Conservation (phyloP, 2,888 invertebrate species). For the Brenthis hecate region DNA sequence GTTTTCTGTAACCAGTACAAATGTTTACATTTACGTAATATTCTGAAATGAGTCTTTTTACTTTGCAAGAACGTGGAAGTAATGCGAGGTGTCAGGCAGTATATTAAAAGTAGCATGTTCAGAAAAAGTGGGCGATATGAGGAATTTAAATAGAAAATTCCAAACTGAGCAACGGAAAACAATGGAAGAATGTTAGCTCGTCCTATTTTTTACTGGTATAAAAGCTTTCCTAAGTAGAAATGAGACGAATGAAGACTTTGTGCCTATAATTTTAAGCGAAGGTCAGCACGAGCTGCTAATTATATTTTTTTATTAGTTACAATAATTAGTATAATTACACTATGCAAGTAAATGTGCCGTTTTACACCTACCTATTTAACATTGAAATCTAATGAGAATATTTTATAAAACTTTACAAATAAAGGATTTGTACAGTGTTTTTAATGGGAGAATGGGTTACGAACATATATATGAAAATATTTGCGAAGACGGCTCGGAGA, state of each 20-base stretch:
- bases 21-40: conserved; percentile 1
- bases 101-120: conserved; percentile 41
- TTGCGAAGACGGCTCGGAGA: too few species aligned
- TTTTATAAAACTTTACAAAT: too few species aligned
- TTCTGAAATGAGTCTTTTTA: not conserved
- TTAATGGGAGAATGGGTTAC: too few species aligned
- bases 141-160: conserved; percentile 57
- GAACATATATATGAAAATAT: too few species aligned
- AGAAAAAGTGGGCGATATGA: conserved; percentile 46
- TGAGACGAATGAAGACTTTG: conserved; percentile 29
- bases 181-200: conserved; percentile 31
- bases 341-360: conserved; percentile 3
- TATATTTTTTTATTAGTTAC: conserved; percentile 6
- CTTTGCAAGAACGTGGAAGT: not conserved
- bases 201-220: conserved; percentile 31
- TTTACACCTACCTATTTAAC: not conserved
- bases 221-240: conserved; percentile 34
- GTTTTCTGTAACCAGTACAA: not conserved
- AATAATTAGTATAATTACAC: conserved; percentile 17
- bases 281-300: conserved; percentile 24
- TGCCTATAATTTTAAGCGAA: conserved; percentile 27
- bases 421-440: too few species aligned
- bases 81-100: conserved; percentile 33
- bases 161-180: conserved; percentile 45
- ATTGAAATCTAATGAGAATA: too few species aligned